phyloP scores from a whole-genome alignment of 1,140 invertebrate genomes.

The Fopius arisanus region DNA sequence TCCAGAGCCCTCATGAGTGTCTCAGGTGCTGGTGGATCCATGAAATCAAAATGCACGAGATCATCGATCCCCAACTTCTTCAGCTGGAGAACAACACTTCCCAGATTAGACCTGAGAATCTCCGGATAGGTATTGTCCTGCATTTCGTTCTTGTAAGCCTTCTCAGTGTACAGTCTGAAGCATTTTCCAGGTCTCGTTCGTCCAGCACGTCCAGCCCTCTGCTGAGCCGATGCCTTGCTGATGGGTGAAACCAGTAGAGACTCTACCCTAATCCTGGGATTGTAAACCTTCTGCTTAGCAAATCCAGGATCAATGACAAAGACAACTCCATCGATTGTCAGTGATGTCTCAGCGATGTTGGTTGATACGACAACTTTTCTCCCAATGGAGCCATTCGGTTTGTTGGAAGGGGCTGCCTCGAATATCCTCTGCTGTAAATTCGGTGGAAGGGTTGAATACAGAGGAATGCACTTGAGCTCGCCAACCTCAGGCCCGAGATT shows the following conservation, averaged over 20 bases:
- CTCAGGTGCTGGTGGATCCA: slow-evolving; percentile 99
- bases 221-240: slow-evolving; percentile 99
- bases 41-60: slow-evolving; percentile 99
- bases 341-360: slow-evolving; percentile 98
- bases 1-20: slow-evolving; percentile 99
- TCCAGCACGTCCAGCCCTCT: slow-evolving; percentile 96
- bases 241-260: slow-evolving; percentile 97
- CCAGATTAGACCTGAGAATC: slow-evolving; percentile 95
- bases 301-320: slow-evolving; percentile 99
- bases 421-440: slow-evolving; percentile 98
- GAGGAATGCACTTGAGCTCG: slow-evolving; percentile 96
- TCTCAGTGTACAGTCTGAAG: slow-evolving; percentile 98
- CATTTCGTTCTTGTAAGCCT: slow-evolving; percentile 99
- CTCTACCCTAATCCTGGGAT: slow-evolving; percentile 96
- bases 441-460: slow-evolving; percentile 98
- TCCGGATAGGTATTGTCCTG: slow-evolving; percentile 99
- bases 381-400: slow-evolving; percentile 93
- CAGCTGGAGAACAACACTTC: slow-evolving; percentile 96
- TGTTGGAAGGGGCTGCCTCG: slow-evolving; percentile 91
- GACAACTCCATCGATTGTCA: slow-evolving; percentile 99
- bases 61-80: slow-evolving; percentile 99
- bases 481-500: slow-evolving; percentile 96
- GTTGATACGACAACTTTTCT: slow-evolving; percentile 98
- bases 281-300: slow-evolving; percentile 99
- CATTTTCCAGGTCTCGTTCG: slow-evolving; percentile 97